These are phyloP conservation scores for Furcifer pardalis DNA, from an alignment of 2,797 vertebrate genomes.

Conservation along the genomic window DNA sequence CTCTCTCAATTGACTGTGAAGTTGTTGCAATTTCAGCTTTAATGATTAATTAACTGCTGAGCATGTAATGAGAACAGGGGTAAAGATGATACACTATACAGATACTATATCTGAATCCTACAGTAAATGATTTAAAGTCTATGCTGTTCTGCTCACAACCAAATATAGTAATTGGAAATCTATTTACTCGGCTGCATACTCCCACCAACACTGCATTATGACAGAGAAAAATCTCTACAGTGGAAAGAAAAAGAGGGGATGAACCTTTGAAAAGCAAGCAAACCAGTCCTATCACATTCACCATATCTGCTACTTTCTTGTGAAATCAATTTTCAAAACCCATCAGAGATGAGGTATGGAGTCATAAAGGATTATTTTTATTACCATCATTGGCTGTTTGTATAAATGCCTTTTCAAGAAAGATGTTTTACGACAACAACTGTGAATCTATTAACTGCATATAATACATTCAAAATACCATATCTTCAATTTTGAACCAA, in stretches of 20 bases:
- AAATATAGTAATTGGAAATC: slow-evolving; percentile 22
- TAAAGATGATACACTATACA: too few relatives aligned
- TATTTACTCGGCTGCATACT: slow-evolving; percentile 30
- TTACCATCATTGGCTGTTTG: slow-evolving; percentile 16
- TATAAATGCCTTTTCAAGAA: slow-evolving; percentile 31
- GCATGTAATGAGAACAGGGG: not conserved
- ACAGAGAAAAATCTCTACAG: slow-evolving; percentile 32
- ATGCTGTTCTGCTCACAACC: slow-evolving; percentile 9
- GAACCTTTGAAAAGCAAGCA: slow-evolving; percentile 17
- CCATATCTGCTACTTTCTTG: slow-evolving; percentile 23
- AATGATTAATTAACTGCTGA: not conserved
- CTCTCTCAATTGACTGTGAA: too few relatives aligned
- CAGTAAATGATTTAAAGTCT: slow-evolving; percentile 2
- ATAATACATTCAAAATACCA: slow-evolving; percentile 39
- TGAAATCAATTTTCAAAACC: slow-evolving; percentile 27
- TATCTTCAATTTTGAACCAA: slow-evolving; percentile 48
- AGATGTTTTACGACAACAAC: slow-evolving; percentile 32
- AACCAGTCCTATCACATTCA: not conserved
- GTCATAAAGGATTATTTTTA: slow-evolving; percentile 46
- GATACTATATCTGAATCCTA: not conserved
- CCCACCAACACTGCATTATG: slow-evolving; percentile 3
- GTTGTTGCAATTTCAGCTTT: too few relatives aligned
- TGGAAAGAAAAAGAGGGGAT: slow-evolving; percentile 9
- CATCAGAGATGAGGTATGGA: slow-evolving; percentile 24
- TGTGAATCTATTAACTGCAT: slow-evolving; percentile 51